These are phyloP conservation scores for Poeciliopsis paucimaculata DNA, from an alignment of 2,797 vertebrate genomes.

Conservation along the genomic window DNA sequence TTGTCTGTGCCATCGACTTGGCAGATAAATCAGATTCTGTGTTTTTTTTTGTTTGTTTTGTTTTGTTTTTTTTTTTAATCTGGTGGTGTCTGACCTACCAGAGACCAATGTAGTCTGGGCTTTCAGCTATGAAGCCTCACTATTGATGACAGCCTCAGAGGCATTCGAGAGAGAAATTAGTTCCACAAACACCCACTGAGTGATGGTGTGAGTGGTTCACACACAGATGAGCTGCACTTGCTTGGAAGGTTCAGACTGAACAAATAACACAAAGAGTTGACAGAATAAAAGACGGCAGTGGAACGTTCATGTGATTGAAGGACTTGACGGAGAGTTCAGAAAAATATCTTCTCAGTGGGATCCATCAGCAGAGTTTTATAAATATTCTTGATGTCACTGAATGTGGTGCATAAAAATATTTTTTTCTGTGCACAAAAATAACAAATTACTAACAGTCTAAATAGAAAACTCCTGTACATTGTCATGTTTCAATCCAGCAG, in stretches of 20 bases:
- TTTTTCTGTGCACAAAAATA: background rate
- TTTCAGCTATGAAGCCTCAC: conserved; percentile 28
- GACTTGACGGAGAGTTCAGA: background rate
- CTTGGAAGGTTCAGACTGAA: background rate
- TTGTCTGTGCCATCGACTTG: background rate
- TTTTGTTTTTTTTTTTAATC: too few relatives aligned
- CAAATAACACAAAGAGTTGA: background rate
- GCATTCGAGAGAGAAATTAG: conserved; percentile 6
- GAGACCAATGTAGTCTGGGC: conserved; percentile 16
- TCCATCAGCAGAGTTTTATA: background rate
- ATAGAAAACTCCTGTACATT: background rate
- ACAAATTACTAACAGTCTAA: background rate
- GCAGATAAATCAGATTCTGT: background rate
- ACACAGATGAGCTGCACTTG: background rate
- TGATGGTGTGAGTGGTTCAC: background rate
- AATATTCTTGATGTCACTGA: background rate
- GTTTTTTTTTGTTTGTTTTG: too few relatives aligned
- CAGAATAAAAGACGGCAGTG: background rate
- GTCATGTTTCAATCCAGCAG: background rate
- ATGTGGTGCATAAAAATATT: background rate
- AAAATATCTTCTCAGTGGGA: background rate
- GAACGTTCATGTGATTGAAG: background rate
- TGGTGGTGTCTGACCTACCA: conserved; percentile 53
- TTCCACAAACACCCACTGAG: conserved; percentile 11
- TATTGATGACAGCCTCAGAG: conserved; percentile 11